Conservation (phyloP, 2,888 invertebrate genomes). For the Acanthosepion lycidas region DNA sequence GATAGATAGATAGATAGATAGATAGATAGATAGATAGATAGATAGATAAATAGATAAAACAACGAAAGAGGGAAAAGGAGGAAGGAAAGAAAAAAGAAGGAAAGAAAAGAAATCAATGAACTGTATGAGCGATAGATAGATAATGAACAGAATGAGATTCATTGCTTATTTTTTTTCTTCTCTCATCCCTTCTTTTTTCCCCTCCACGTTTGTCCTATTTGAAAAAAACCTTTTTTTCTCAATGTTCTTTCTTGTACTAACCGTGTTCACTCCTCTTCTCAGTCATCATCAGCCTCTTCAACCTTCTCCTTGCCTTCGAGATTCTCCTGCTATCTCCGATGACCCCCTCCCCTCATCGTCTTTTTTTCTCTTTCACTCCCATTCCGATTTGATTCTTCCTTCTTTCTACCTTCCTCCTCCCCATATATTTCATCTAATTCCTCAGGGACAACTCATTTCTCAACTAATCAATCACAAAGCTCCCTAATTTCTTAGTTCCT, state of each 20-base stretch:
- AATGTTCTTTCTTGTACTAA: background rate
- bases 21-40: too few relatives aligned
- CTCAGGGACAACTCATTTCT: background rate
- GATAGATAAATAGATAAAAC: too few relatives aligned
- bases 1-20: too few relatives aligned
- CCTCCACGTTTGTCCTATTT: background rate
- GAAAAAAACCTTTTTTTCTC: background rate
- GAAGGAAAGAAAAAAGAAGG: too few relatives aligned
- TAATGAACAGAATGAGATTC: too few relatives aligned
- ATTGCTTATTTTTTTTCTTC: background rate
- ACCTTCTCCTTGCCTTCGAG: background rate
- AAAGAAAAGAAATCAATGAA: too few relatives aligned
- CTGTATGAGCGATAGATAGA: too few relatives aligned
- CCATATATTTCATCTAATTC: background rate
- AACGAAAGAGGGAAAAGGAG: too few relatives aligned
- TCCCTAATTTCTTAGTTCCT: background rate
- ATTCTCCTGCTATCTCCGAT: background rate
- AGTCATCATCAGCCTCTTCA: background rate
- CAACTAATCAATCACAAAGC: constrained; percentile 21
- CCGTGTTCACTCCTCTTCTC: background rate
- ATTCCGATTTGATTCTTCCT: background rate
- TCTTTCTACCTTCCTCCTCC: background rate
- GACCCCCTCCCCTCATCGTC: background rate
- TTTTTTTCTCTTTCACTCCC: background rate
- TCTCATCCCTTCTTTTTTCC: background rate